phyloP scores from a whole-genome alignment of 2,797 vertebrate species.

The Scolopax bukidnonensis region DNA sequence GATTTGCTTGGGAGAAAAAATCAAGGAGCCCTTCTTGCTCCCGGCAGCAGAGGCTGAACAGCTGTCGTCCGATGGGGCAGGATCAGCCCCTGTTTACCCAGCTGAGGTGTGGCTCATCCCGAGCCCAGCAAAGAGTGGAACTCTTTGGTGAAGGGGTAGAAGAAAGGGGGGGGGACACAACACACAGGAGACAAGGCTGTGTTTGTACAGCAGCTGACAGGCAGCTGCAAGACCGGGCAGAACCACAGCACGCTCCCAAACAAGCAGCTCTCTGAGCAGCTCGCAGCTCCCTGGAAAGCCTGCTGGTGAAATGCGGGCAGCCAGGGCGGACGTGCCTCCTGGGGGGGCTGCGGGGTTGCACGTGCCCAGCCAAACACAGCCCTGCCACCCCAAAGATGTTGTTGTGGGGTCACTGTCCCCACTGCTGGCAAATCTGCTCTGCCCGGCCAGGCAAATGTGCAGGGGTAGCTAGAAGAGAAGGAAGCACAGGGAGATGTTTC shows the following conservation, averaged over 20 bases:
- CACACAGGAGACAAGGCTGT: not conserved
- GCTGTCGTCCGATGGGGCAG: not conserved
- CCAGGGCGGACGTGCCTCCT: not conserved
- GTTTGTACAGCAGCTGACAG: slow-evolving; percentile 44
- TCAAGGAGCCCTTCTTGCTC: not conserved
- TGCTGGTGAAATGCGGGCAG: slow-evolving; percentile 23
- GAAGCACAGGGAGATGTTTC: not conserved
- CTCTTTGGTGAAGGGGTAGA: not conserved
- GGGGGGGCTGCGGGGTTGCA: not conserved
- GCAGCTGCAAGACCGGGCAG: slow-evolving; percentile 65
- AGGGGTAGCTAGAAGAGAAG: not conserved
- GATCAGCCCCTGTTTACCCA: slow-evolving; percentile 51
- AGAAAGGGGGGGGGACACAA: not conserved
- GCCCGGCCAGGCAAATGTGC: not conserved
- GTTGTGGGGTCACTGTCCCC: not conserved
- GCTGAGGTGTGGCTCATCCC: slow-evolving; percentile 47
- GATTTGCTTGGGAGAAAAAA: not conserved
- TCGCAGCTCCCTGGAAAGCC: not conserved
- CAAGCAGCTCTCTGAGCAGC: slow-evolving; percentile 20
- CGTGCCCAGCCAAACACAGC: slow-evolving; percentile 18
- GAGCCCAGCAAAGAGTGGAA: not conserved
- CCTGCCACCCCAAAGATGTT: not conserved
- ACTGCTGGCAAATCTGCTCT: not conserved
- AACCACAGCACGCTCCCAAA: not conserved
- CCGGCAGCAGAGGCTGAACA: not conserved